Evolutionary conservation across 2,797 vertebrate genomes (phyloP), one percentile per base, ranked within the genome.

Genomic region (Todus mexicanus): DNA sequence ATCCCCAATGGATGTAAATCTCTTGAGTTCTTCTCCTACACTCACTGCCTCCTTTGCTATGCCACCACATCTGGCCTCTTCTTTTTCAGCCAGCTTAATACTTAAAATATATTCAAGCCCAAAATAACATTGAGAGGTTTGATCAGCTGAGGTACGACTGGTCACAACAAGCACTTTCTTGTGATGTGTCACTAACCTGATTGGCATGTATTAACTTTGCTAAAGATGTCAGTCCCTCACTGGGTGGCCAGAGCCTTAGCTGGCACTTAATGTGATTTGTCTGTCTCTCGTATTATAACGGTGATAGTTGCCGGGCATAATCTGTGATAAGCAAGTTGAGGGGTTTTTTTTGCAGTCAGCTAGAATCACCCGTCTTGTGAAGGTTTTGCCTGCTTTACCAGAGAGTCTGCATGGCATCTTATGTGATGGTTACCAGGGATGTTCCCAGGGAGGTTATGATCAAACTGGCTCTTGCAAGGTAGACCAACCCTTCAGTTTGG

Each of bases 131-230:
- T 53, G 35, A 68, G 35, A 48, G 63, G 47, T 64, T 87, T 61
- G 64, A 31, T 59, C 72, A 89, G 68, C 11, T 25, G 56, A 75
- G 60, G 37, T 79, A n/a, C 60, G 45, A 15, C 4, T n/a, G 81
- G 31, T 73, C 66, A 70, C 64, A 63, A 10, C 11, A 63, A 57
- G 15, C 83, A 68, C 76, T 82, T 51, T 14, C 10, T 33, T 61
- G 42, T 74, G 70, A 57, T 40, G 87, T 84, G 69, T 85, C 53
- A 79, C 88, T 93, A 91, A 93, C 74, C 61, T 61, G 70, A 51
- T 53, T 81, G 92, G 71, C 89, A 77, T 9, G 33, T 26, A 65
- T 93, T 95, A 95, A 87, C 82, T 70, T 54, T 54, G 79, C 90
- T 91, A 20, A 54, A 60, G 63, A 20, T 45, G 31, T 59, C 79